Evolutionary conservation across 1,140 invertebrate genomes (phyloP).

Genomic region (Drosophila sp.): DNA sequence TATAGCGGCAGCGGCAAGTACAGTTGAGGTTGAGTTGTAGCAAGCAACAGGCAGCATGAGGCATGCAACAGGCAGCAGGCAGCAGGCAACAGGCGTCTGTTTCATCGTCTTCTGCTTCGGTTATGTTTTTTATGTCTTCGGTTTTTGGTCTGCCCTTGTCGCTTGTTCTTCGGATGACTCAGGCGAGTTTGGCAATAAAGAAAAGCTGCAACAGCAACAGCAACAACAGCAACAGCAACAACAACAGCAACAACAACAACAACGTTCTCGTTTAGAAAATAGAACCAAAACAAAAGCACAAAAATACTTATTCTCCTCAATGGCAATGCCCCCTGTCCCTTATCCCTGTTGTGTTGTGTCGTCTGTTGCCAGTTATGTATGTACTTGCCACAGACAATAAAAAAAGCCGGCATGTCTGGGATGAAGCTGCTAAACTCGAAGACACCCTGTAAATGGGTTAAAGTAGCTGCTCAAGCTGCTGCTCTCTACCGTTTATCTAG

Average conservation of each 20-base stretch:
- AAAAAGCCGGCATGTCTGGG: neutral
- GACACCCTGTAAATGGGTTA: constrained; percentile 1
- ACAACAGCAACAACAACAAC: neutral
- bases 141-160: constrained; percentile 2
- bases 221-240: neutral
- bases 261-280: constrained; percentile 55
- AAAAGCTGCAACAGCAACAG: constrained; percentile 12
- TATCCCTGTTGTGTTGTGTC: constrained; percentile 1
- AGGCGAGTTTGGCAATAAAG: constrained; percentile 19
- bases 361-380: constrained; percentile 1
- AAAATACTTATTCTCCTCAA: constrained; percentile 53
- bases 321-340: constrained; percentile 25
- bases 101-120: constrained; percentile 7
- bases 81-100: constrained; percentile 54
- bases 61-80: constrained; percentile 43
- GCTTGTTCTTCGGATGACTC: constrained; percentile 56
- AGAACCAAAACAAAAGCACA: constrained; percentile 79
- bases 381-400: constrained; percentile 20
- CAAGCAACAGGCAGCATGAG: constrained; percentile 46
- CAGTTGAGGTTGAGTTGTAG: constrained; percentile 61
- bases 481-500: no score
- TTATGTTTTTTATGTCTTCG: neutral
- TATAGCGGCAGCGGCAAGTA: constrained; percentile 72
- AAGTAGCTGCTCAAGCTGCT: no score
- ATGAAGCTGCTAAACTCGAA: neutral